Evolutionary conservation across 2,797 vertebrate genomes (phyloP), one percentile per base, ranked within the genome.

Genomic region (Nannoperca australis): DNA sequence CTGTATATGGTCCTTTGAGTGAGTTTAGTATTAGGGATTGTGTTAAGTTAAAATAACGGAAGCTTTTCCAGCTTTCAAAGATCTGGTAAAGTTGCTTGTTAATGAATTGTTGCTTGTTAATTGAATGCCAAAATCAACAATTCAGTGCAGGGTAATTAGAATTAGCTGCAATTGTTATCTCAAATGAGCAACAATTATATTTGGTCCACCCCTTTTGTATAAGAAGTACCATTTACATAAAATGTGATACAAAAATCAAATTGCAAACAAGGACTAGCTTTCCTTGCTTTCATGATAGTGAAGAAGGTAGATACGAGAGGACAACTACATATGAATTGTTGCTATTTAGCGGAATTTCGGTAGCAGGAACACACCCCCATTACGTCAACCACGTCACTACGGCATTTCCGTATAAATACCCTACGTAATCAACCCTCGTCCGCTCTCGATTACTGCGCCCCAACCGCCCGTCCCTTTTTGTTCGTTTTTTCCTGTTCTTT

Each of bases 291-390:
- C 3, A 6, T 53, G 13, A 18, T 24, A 11, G 51, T 63, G 18
- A 56, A 55, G 12, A 63, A 63, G 18, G 30, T 30, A 72, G 61
- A 68, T 36, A 14, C 32, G 24, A 40, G 18, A 50, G 11, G n/a
- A 42, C 8, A 63, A 22, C 65, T 34, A 50, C 59, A 53, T 10
- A 61, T 68, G 44, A n/a, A n/a, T n/a, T n/a, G n/a, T n/a, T n/a
- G n/a, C n/a, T n/a, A n/a, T n/a, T n/a, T n/a, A n/a, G n/a, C n/a
- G n/a, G n/a, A n/a, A n/a, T n/a, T n/a, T n/a, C n/a, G n/a, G n/a
- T n/a, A n/a, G n/a, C n/a, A n/a, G n/a, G n/a, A n/a, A n/a, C n/a
- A n/a, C n/a, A n/a, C n/a, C n/a, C n/a, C n/a, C n/a, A n/a, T n/a
- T n/a, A n/a, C n/a, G n/a, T n/a, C n/a, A n/a, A n/a, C n/a, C n/a